Evolutionary conservation across 2,797 vertebrate species (phyloP).

Genomic region (Choloepus didactylus): DNA sequence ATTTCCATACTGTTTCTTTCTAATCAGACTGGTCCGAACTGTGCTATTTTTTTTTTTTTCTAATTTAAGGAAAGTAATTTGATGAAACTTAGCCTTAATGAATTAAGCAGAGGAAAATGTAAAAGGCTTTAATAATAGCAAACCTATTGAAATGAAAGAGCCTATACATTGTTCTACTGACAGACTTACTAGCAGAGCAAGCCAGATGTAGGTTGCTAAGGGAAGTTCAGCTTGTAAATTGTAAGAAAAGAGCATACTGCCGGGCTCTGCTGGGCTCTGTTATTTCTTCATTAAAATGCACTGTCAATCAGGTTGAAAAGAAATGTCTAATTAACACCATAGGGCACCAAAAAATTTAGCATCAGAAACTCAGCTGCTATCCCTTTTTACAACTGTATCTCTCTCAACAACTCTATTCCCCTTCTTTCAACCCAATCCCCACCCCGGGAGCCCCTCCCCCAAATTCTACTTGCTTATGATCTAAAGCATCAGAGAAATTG

Average conservation of each 20-base stretch:
- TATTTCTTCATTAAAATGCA: conserved; percentile 79
- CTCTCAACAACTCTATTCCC: conserved; percentile 15
- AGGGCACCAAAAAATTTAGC: conserved; percentile 72
- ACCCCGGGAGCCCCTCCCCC: not conserved
- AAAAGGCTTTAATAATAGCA: conserved; percentile 74
- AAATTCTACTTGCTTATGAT: conserved; percentile 50
- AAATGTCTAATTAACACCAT: conserved; percentile 80
- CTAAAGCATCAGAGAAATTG: conserved; percentile 71
- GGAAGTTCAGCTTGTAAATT: conserved; percentile 71
- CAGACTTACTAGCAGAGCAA: conserved; percentile 65
- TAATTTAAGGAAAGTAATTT: conserved; percentile 70
- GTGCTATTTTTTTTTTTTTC: conserved; percentile 45
- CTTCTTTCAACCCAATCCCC: not conserved
- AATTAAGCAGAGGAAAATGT: conserved; percentile 76
- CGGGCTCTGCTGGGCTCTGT: conserved; percentile 52
- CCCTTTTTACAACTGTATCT: conserved; percentile 70
- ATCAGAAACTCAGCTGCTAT: conserved; percentile 67
- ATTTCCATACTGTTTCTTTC: conserved; percentile 44
- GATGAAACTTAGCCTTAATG: conserved; percentile 71
- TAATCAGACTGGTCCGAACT: conserved; percentile 42
- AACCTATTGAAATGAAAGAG: conserved; percentile 73
- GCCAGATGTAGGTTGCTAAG: conserved; percentile 74
- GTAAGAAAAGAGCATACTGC: conserved; percentile 69
- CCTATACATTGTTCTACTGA: conserved; percentile 70
- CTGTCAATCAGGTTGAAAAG: conserved; percentile 79